Evolutionary conservation across 2,797 vertebrate genomes (phyloP).

Genomic region (Bradypodion ventrale): DNA sequence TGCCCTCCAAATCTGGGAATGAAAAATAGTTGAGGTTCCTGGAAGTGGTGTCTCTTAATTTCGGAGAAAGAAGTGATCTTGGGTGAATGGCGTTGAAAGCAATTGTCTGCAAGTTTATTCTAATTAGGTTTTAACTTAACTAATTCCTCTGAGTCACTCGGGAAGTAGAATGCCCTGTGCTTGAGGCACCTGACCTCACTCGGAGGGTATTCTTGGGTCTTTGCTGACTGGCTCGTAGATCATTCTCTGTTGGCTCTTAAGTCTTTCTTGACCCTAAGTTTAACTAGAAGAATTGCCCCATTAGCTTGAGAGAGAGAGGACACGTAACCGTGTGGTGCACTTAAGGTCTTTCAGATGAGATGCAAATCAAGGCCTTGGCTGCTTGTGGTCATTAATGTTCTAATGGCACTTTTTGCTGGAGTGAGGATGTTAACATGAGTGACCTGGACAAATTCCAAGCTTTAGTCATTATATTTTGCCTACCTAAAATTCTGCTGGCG

Average conservation of each 20-base stretch:
- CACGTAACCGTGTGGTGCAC: background rate
- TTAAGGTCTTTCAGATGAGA: constrained; percentile 39
- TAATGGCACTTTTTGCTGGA: constrained; percentile 22
- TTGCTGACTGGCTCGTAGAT: constrained; percentile 21
- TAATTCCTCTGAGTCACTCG: constrained; percentile 19
- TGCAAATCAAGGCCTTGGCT: constrained; percentile 37
- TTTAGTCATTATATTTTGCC: constrained; percentile 28
- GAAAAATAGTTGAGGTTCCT: constrained; percentile 26
- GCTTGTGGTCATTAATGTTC: constrained; percentile 38
- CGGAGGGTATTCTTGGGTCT: constrained; percentile 7
- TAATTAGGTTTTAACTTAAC: constrained; percentile 32
- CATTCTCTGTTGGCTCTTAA: constrained; percentile 2
- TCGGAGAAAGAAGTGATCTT: constrained; percentile 21
- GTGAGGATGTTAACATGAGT: background rate
- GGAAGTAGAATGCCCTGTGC: background rate
- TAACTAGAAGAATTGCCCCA: constrained; percentile 34
- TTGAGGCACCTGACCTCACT: background rate
- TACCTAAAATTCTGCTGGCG: background rate
- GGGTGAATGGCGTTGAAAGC: constrained; percentile 22
- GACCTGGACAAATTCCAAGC: constrained; percentile 34
- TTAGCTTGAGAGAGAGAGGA: constrained; percentile 7
- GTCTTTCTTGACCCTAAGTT: constrained; percentile 23
- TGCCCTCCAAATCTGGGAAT: background rate
- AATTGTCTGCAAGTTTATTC: constrained; percentile 25
- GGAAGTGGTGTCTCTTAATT: constrained; percentile 25